Evolutionary conservation across 2,888 invertebrate genomes (phyloP).

Genomic region (Bellardia bayeri): DNA sequence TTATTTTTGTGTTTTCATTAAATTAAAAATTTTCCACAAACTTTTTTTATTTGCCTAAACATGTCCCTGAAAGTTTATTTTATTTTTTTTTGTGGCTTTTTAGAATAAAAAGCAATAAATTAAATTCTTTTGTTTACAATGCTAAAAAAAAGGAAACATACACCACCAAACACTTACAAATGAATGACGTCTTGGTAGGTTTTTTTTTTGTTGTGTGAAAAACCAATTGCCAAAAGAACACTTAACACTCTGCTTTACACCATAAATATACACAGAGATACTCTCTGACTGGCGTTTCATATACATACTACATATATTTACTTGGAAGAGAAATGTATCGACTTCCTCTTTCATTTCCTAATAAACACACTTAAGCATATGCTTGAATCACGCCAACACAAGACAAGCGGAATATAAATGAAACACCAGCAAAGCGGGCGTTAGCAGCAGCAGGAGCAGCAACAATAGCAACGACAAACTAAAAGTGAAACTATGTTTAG

Average conservation of each 20-base stretch:
- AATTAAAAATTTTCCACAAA: constrained; percentile 23
- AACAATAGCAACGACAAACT: neutral
- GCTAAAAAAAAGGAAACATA: neutral
- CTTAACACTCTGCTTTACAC: constrained; percentile 51
- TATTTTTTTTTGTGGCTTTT: neutral
- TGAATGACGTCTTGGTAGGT: neutral
- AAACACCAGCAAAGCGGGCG: constrained; percentile 1
- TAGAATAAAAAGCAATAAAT: constrained; percentile 37
- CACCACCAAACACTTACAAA: constrained; percentile 12
- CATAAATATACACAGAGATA: constrained; percentile 13
- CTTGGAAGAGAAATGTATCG: constrained; percentile 35
- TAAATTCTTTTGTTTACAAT: constrained; percentile 48
- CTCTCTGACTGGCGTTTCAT: neutral
- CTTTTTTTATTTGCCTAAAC: constrained; percentile 1
- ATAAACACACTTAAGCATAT: constrained; percentile 61
- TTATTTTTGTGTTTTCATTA: constrained; percentile 52
- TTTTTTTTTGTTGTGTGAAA: neutral
- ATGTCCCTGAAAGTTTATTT: constrained; percentile 37
- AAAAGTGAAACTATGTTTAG: constrained; percentile 58
- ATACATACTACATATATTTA: neutral
- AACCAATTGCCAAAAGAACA: constrained; percentile 44
- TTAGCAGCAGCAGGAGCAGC: neutral
- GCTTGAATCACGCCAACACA: constrained; percentile 38
- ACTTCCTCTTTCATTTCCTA: constrained; percentile 57
- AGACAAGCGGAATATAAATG: constrained; percentile 38